phyloP scores from a whole-genome alignment of 2,113 vertebrate genomes.

The Anarhynchus alexandrinus region DNA sequence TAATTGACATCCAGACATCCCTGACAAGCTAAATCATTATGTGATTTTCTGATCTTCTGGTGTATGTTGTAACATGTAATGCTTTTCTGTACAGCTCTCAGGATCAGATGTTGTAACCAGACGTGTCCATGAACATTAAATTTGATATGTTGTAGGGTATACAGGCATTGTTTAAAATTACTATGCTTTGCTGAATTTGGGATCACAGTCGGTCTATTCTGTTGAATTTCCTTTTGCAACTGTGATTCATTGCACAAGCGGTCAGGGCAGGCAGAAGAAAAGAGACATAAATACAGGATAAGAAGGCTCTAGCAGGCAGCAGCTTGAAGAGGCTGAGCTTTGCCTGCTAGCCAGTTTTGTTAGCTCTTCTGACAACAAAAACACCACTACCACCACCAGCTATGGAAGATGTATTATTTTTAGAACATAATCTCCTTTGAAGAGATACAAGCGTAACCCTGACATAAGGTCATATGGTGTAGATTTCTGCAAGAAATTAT shows the following conservation, averaged over 20 bases:
- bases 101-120: not conserved
- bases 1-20: not conserved
- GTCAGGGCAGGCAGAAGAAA: not conserved
- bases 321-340: not conserved
- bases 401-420: not conserved
- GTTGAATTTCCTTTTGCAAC: not conserved
- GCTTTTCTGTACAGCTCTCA: not conserved
- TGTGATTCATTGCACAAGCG: not conserved
- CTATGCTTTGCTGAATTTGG: not conserved
- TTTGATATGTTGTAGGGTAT: not conserved
- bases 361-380: not conserved
- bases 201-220: not conserved
- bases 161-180: not conserved
- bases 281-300: not conserved
- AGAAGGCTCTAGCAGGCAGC: not conserved
- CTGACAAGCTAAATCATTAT: not conserved
- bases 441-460: not conserved
- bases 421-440: not conserved
- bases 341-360: not conserved
- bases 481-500: not conserved
- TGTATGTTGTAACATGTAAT: not conserved
- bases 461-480: not conserved
- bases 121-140: not conserved
- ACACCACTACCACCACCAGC: fast-evolving
- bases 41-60: not conserved